Conservation (phyloP, 2,113 vertebrate genomes). For the Halcyon senegalensis region DNA sequence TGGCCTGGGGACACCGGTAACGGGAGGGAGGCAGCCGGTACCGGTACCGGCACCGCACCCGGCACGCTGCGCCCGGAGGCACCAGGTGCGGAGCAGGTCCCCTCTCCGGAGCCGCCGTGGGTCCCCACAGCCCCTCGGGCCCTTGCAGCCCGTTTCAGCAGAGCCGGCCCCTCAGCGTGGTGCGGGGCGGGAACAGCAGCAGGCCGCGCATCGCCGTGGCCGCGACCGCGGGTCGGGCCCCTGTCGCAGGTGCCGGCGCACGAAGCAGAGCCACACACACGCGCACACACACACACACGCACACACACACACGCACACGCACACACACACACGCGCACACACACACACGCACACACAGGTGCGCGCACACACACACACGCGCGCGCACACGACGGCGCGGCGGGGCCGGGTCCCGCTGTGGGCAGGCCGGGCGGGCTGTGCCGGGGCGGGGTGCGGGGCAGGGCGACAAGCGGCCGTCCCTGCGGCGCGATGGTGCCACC, state of each 20-base stretch:
- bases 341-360: too few species aligned
- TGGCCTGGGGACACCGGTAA: neutral
- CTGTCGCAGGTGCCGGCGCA: accelerated
- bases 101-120: accelerated
- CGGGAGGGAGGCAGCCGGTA: accelerated
- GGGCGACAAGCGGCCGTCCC: too few species aligned
- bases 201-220: accelerated
- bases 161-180: too few species aligned
- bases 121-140: accelerated
- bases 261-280: neutral
- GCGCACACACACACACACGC: too few species aligned
- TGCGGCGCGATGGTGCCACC: neutral
- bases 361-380: accelerated
- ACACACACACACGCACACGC: accelerated
- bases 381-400: accelerated
- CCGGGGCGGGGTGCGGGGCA: too few species aligned
- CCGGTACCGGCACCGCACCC: too few species aligned
- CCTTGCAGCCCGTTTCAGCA: neutral
- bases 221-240: accelerated
- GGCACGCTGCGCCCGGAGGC: too few species aligned
- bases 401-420: too few species aligned
- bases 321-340: accelerated
- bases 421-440: too few species aligned
- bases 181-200: too few species aligned
- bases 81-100: too few species aligned